Conservation (phyloP, 2,113 vertebrate genomes). For the Bos indicus region DNA sequence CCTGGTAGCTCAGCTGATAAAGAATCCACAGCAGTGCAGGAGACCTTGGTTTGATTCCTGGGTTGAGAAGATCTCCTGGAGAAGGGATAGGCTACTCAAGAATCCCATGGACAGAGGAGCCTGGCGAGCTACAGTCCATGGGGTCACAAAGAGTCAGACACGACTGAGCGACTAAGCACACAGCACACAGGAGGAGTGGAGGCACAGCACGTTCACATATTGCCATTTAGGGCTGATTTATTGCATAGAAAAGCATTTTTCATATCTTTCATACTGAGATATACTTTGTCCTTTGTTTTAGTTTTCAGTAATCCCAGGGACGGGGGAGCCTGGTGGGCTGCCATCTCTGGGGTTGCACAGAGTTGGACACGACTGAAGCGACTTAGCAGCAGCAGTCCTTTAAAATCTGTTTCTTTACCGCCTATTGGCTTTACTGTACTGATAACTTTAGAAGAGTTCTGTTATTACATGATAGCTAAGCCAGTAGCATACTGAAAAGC, state of each 20-base stretch:
- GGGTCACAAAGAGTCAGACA: neutral
- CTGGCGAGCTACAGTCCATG: neutral
- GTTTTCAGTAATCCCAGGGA: neutral
- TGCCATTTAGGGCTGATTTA: neutral
- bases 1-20: neutral
- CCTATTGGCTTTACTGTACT: neutral
- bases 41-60: neutral
- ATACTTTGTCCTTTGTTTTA: neutral
- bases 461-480: neutral
- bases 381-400: neutral
- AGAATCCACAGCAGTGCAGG: neutral
- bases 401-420: neutral
- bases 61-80: neutral
- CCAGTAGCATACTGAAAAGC: neutral
- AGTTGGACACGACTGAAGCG: too few species aligned
- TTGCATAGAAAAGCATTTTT: neutral
- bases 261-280: neutral
- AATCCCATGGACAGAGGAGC: neutral
- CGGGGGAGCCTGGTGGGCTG: too few species aligned
- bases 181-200: neutral
- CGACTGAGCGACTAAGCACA: rapidly evolving
- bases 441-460: neutral
- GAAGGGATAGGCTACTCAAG: neutral
- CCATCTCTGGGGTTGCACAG: too few species aligned
- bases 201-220: rapidly evolving